These are phyloP conservation scores for Trichoplusia ni DNA, from an alignment of 1,140 invertebrate genomes.

Conservation along the genomic window DNA sequence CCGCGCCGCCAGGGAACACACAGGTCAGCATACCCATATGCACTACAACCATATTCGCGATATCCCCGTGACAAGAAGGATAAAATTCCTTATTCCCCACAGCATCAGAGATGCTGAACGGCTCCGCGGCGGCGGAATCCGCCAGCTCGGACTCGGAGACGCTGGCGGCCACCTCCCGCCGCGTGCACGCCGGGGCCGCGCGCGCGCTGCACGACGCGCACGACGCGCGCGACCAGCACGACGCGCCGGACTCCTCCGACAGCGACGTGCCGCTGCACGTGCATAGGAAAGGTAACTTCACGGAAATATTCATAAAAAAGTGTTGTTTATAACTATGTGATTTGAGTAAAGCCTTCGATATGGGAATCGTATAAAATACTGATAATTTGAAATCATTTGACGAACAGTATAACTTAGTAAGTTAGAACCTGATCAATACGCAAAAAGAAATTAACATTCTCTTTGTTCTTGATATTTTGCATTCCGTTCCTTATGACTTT, in stretches of 20 bases:
- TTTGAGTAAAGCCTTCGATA: too few species aligned
- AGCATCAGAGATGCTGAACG: neutral
- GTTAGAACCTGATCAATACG: too few species aligned
- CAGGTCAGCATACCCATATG: neutral
- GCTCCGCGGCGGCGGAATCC: neutral
- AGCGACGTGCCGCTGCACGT: slow-evolving; percentile 61
- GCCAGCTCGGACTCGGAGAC: slow-evolving; percentile 16
- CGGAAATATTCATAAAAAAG: neutral
- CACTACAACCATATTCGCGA: too few species aligned
- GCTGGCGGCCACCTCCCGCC: slow-evolving; percentile 18
- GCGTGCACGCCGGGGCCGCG: slow-evolving; percentile 15
- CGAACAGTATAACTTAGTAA: too few species aligned
- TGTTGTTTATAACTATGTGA: too few species aligned
- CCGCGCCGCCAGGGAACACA: slow-evolving; percentile 41
- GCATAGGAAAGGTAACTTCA: slow-evolving; percentile 50
- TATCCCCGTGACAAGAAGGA: too few species aligned
- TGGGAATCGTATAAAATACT: too few species aligned
- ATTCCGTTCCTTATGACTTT: too few species aligned
- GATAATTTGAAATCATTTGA: too few species aligned
- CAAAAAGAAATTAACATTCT: too few species aligned
- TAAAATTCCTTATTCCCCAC: too few species aligned
- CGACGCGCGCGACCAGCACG: slow-evolving; percentile 20
- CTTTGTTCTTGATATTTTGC: too few species aligned
- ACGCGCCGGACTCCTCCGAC: slow-evolving; percentile 50
- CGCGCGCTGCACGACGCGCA: slow-evolving; percentile 10